phyloP scores from a whole-genome alignment of 2,888 invertebrate genomes.

The Plagiodera versicolora region DNA sequence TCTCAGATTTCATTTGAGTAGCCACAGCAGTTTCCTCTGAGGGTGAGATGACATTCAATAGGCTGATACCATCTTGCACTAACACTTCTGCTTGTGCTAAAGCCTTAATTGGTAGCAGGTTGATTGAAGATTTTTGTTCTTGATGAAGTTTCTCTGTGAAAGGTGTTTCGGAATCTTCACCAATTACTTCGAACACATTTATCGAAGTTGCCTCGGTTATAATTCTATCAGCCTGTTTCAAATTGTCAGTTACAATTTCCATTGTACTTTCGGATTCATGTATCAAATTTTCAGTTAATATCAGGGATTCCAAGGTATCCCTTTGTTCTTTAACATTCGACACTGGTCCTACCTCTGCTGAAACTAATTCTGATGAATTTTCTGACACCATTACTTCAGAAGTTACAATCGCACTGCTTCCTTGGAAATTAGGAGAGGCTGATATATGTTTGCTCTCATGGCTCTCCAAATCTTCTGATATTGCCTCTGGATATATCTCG shows the following conservation, averaged over 20 bases:
- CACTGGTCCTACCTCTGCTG: constrained; percentile 22
- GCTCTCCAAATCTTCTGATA: constrained; percentile 48
- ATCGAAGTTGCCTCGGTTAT: constrained; percentile 54
- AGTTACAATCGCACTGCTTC: constrained; percentile 45
- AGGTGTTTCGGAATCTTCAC: constrained; percentile 43
- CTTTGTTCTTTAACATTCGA: constrained; percentile 50
- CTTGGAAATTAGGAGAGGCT: constrained; percentile 48
- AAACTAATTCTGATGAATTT: not conserved
- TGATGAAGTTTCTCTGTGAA: constrained; percentile 25
- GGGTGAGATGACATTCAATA: constrained; percentile 47
- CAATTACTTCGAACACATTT: constrained; percentile 44
- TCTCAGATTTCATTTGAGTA: constrained; percentile 52
- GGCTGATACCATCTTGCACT: constrained; percentile 53
- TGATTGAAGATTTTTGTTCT: constrained; percentile 30
- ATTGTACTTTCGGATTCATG: constrained; percentile 56
- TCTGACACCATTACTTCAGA: constrained; percentile 37
- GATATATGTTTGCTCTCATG: constrained; percentile 51
- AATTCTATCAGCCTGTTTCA: constrained; percentile 50
- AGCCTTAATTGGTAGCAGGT: constrained; percentile 40
- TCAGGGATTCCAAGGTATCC: constrained; percentile 53
- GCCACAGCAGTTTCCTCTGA: constrained; percentile 36
- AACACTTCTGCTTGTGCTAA: constrained; percentile 45
- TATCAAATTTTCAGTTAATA: constrained; percentile 51
- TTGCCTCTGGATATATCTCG: constrained; percentile 54
- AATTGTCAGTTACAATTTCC: constrained; percentile 43